Evolutionary conservation across 2,888 invertebrate genomes (phyloP), one percentile per base, ranked within the genome.

Genomic region (Agrilus biguttatus): DNA sequence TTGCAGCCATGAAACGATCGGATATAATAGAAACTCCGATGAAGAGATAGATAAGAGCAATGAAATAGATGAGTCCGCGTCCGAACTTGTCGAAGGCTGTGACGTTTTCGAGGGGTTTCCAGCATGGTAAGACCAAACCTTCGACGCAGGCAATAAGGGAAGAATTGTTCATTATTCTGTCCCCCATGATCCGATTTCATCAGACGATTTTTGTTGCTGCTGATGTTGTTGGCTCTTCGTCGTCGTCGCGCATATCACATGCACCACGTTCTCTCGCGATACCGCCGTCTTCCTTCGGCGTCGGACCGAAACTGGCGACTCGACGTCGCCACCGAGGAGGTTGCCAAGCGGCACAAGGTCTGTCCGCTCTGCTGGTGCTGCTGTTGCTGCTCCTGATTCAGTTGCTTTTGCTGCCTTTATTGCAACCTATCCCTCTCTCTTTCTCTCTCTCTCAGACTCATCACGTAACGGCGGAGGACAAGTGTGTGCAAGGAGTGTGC

Each of bases 11-110:
- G 71, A 98, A 98, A 46, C 96, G 82, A 66, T 98, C 98, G 53
- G 97, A 95, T 51, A 97, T 87, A 65, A 98, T 96, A 54, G 97
- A 96, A 37, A 98, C 96, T 44, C 98, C 98, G 61, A 99, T 87
- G 72, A 98, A 99, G 63, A 97, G 78, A 67, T 96, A 99, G 56
- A 87, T 71, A 66, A 99, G 78, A 38, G 78, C 70, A 40, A 89
- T 54, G 70, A 97, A 92, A 70, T 98, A 99, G 47, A 91, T 80
- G 49, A 83, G 58, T 36, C 97, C 97, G 28, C 98, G 80, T 46
- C 89, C 73, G 49, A 88, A 72, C 49, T 86, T 77, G 59, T 92
- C 90, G 43, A 80, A 74, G 39, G 77, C 65, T 40, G 81, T 73
- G 41, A 91, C 75, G 66, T 84, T 79, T 32, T 78, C 78, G 55